Percentiles rank a stretch among this genome's conserved stretches.
Conservation (phyloP, 92 coral and sea anemone species). For the Actinostola sp. region DNA sequence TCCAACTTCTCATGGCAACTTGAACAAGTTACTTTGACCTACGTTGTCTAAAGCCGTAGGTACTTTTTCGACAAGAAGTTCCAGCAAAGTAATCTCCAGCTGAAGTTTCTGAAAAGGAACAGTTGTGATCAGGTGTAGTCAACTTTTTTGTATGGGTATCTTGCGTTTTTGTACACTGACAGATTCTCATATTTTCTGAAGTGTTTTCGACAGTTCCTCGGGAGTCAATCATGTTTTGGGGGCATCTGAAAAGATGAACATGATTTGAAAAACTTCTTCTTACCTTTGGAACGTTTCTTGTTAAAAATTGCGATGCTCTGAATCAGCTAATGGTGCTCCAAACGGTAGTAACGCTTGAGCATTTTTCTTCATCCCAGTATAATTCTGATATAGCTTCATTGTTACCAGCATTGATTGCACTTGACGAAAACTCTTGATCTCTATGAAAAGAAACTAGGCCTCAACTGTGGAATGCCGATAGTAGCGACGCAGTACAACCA, state of each 20-base stretch:
- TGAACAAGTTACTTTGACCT: constrained; percentile 11
- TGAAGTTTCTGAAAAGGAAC: background rate
- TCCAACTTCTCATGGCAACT: background rate
- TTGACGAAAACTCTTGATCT: constrained; percentile 1
- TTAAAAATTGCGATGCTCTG: background rate
- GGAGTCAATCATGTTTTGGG: no score
- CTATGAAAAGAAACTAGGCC: background rate
- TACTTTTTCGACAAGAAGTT: background rate
- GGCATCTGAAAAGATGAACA: constrained; percentile 20
- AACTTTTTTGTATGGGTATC: background rate
- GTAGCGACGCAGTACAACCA: no score
- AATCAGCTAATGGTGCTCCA: background rate
- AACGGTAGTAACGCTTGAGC: background rate
- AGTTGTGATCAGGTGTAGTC: no score
- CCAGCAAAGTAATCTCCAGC: background rate
- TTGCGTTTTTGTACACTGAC: background rate
- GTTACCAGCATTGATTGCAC: background rate
- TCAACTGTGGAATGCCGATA: background rate
- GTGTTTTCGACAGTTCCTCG: background rate
- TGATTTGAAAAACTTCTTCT: constrained; percentile 4
- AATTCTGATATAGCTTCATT: background rate
- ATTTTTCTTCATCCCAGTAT: background rate
- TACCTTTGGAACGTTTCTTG: background rate
- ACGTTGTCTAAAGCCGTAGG: constrained; percentile 6
- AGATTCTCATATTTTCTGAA: background rate